Conservation (phyloP, 2,113 vertebrate species). For the Cololabis saira region DNA sequence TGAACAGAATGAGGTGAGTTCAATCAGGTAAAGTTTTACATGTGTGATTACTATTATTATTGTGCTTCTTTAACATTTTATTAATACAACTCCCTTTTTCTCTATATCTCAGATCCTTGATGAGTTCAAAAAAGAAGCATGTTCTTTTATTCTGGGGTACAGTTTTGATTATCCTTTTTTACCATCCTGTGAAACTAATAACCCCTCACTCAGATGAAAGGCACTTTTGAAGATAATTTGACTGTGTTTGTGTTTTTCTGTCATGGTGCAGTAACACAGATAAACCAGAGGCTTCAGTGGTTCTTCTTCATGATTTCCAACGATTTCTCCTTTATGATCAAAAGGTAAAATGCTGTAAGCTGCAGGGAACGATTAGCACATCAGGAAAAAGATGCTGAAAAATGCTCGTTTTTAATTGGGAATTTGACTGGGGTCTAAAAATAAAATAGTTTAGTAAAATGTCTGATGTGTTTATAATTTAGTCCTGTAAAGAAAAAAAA, state of each 20-base stretch:
- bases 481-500: too few relatives aligned
- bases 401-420: too few relatives aligned
- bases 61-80: neutral
- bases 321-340: conserved; percentile 91
- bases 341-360: conserved; percentile 78
- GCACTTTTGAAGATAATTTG: neutral
- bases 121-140: conserved; percentile 93
- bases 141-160: conserved; percentile 96
- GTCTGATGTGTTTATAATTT: too few relatives aligned
- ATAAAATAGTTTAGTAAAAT: too few relatives aligned
- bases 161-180: neutral
- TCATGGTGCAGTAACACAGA: conserved; percentile 86
- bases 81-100: neutral
- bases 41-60: neutral
- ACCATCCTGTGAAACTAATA: neutral
- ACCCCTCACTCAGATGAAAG: too few relatives aligned
- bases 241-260: conserved; percentile 1
- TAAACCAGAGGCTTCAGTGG: conserved; percentile 87
- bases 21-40: neutral
- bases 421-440: too few relatives aligned
- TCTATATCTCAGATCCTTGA: conserved; percentile 89
- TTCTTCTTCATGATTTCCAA: conserved; percentile 94
- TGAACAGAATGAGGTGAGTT: conserved; percentile 90
- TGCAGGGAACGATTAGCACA: too few relatives aligned
- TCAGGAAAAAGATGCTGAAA: too few relatives aligned